These are phyloP conservation scores for Cuculus canorus DNA, from an alignment of 2,797 vertebrate genomes.

Conservation along the genomic window DNA sequence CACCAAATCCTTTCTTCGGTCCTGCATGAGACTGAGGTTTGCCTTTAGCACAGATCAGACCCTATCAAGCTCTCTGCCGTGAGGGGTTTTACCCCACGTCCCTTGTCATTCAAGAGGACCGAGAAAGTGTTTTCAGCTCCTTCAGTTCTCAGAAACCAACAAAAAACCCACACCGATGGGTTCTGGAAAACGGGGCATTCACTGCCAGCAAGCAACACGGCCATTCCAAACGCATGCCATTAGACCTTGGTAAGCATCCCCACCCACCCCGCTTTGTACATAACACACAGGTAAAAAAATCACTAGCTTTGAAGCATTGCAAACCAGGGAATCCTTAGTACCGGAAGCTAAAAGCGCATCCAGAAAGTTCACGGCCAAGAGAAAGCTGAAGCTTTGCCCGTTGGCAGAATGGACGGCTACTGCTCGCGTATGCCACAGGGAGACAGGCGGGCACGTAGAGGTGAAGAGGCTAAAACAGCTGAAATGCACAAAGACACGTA, in stretches of 20 bases:
- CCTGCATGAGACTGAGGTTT: background rate
- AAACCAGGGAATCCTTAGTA: background rate
- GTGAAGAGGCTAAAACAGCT: background rate
- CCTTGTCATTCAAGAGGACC: background rate
- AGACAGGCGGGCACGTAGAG: background rate
- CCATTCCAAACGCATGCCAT: constrained; percentile 3
- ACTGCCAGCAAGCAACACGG: constrained; percentile 1
- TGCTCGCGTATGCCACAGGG: background rate
- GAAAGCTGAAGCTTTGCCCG: background rate
- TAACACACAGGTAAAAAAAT: constrained; percentile 10
- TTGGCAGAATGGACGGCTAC: background rate
- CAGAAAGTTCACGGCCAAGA: background rate
- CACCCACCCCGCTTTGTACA: background rate
- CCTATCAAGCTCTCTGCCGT: rapidly evolving
- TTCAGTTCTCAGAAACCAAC: background rate
- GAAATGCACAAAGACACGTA: background rate
- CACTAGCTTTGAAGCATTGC: constrained; percentile 7
- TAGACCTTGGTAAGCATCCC: background rate
- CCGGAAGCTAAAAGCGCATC: background rate
- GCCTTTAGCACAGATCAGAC: background rate
- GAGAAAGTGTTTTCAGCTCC: background rate
- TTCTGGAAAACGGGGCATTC: background rate
- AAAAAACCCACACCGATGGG: rapidly evolving
- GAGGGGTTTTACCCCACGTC: background rate
- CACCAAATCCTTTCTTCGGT: background rate